These are phyloP conservation scores for Drosophila bocqueti DNA, from an alignment of 1,140 invertebrate genomes.

Conservation along the genomic window DNA sequence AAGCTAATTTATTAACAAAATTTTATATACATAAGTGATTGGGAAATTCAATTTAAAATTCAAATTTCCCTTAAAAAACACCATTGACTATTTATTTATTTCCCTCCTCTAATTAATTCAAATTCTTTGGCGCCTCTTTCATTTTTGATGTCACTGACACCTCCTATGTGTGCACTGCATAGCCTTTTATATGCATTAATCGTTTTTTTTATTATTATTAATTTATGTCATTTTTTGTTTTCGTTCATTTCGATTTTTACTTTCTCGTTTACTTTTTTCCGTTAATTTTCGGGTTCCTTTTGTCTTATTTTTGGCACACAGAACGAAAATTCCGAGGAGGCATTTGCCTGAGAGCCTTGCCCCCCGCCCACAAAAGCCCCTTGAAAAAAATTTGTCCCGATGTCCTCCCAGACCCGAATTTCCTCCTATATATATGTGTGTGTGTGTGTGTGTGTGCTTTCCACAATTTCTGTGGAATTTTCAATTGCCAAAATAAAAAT, in stretches of 20 bases:
- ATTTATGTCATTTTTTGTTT: slow-evolving; percentile 79
- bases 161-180: slow-evolving; percentile 14
- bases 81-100: not conserved
- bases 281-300: slow-evolving; percentile 27
- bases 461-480: slow-evolving; percentile 44
- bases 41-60: not conserved
- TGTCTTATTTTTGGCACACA: slow-evolving; percentile 57
- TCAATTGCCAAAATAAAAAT: slow-evolving; percentile 33
- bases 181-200: slow-evolving; percentile 15
- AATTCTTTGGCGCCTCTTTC: slow-evolving; percentile 41
- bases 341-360: slow-evolving; percentile 2
- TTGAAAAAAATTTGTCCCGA: not conserved
- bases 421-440: not conserved
- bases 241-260: slow-evolving; percentile 17
- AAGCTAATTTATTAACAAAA: no score
- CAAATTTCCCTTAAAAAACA: not conserved
- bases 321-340: slow-evolving; percentile 22
- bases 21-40: no score
- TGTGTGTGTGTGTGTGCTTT: slow-evolving; percentile 18
- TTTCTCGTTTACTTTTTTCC: slow-evolving; percentile 6
- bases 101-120: slow-evolving; percentile 18
- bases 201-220: slow-evolving; percentile 70
- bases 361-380: not conserved
- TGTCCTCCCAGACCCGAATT: slow-evolving; percentile 5
- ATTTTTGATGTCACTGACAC: slow-evolving; percentile 51